Base-by-base conservation (phyloP, 64 coral and sea anemone species). In the Cladopsammia gracilis region DNA sequence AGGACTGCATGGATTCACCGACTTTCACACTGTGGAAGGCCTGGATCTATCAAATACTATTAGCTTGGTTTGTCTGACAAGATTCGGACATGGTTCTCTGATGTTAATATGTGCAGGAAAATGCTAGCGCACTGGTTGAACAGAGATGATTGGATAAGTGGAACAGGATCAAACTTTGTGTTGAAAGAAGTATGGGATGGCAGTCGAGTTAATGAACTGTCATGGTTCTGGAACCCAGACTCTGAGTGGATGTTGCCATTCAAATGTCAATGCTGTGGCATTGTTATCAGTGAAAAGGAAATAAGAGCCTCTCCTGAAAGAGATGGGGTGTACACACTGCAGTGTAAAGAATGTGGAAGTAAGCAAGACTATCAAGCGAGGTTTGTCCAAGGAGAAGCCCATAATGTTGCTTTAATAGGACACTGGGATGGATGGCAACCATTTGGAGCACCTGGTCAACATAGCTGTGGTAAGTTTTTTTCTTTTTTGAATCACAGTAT, bases 281-380 rank as follows among this genome's bases (percentile, higher is more conserved):
- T 12, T 9, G 13, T 45, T 71, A 44, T 71, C 24, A 71, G 69
- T 71, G 26, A 6, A 13, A 25, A 71, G 3, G 22, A 71, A 71
- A 43, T 71, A 8, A 58, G 19, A 15, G 12, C 5, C 20, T 78
- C 54, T 19, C 49, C 76, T 7, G 46, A 78, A 58, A 52, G 47
- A 47, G 44, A 78, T 1, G 76, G 46, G 18, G 54, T 19, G 6
- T 49, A 54, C 46, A 52, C 48, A n/a, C 4, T 56, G 24, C 48
- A 54, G 76, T 78, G 76, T 54, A 23, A 26, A 19, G 48, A 54
- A 23, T 89, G 87, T 79, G 87, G 87, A 23, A n/a, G 7, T 59
- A 64, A 11, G 19, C 26, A 42, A 10, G 5, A 78, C 16, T 24
- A 89, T 67, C 15, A 50, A 15, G 51, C 74, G 15, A 77, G 67